A percentile compares a stretch with the other conserved stretches of the same genome.
These are phyloP conservation scores for Cataglyphis rosenhaueri DNA, from an alignment of 2,888 invertebrate genomes.

Conservation along the genomic window DNA sequence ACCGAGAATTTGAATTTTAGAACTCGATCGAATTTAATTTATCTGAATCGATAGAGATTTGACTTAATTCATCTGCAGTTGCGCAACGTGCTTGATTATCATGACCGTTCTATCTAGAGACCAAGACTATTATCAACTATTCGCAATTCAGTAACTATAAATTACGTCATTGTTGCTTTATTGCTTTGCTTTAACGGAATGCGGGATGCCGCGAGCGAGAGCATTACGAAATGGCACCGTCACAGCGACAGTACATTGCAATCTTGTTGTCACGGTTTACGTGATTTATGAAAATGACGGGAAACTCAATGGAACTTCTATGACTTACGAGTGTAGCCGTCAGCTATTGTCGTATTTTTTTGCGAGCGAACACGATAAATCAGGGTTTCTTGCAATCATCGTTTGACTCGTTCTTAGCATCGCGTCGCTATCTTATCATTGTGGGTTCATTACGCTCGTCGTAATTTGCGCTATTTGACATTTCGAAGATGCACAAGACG, in stretches of 20 bases:
- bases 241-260: constrained; percentile 30
- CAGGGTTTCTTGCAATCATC: constrained; percentile 35
- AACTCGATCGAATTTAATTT: neutral
- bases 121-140: constrained; percentile 13
- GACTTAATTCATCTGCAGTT: constrained; percentile 1
- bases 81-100: constrained; percentile 6
- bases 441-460: constrained; percentile 12
- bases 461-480: constrained; percentile 14
- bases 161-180: constrained; percentile 30
- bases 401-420: constrained; percentile 25
- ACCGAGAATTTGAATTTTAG: neutral
- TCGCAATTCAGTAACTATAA: constrained; percentile 17
- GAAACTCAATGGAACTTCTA: constrained; percentile 43
- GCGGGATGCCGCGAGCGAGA: constrained; percentile 38
- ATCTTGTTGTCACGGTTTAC: constrained; percentile 43
- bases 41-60: neutral
- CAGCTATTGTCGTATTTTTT: constrained; percentile 26
- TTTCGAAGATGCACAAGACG: neutral
- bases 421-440: constrained; percentile 7
- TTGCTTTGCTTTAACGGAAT: constrained; percentile 22
- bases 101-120: neutral
- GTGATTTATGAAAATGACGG: constrained; percentile 48
- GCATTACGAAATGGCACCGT: constrained; percentile 26
- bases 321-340: constrained; percentile 33
- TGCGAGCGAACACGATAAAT: constrained; percentile 32